These are phyloP conservation scores for Anas acuta DNA, from an alignment of 2,797 vertebrate species.

Conservation along the genomic window DNA sequence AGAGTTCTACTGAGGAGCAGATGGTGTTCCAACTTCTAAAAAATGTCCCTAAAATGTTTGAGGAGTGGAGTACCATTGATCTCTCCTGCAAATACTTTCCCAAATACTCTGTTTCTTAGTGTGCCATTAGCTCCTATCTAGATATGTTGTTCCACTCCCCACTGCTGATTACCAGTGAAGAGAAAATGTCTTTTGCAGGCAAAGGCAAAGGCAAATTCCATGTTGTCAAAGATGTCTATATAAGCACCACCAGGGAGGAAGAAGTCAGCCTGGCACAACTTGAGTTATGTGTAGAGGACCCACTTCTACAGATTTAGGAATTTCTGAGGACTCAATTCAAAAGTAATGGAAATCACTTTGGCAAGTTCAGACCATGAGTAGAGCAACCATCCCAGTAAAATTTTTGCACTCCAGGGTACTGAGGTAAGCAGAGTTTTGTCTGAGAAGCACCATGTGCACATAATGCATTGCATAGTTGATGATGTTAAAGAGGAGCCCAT, in stretches of 20 bases:
- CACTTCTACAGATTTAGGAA: neutral
- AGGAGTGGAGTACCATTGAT: neutral
- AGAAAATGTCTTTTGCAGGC: neutral
- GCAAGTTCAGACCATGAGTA: neutral
- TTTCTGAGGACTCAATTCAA: neutral
- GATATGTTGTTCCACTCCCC: neutral
- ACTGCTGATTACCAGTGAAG: neutral
- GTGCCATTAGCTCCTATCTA: neutral
- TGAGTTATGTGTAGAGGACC: neutral
- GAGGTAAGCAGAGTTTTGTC: neutral
- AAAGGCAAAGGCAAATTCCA: neutral
- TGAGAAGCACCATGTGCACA: neutral
- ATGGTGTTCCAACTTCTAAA: constrained; percentile 45
- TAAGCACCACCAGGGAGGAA: neutral
- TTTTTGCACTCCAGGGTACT: neutral
- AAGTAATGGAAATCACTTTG: neutral
- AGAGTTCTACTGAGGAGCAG: constrained; percentile 42
- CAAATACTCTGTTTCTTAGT: neutral
- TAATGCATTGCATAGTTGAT: neutral
- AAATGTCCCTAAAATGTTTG: constrained; percentile 15
- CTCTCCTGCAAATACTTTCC: constrained; percentile 20
- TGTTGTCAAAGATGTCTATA: neutral
- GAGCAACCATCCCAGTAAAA: neutral
- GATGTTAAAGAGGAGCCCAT: neutral
- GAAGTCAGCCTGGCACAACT: neutral